A percentile compares a stretch with the other conserved stretches of the same genome.
phyloP scores from a whole-genome alignment of 2,113 vertebrate species.

The Microtus pennsylvanicus region DNA sequence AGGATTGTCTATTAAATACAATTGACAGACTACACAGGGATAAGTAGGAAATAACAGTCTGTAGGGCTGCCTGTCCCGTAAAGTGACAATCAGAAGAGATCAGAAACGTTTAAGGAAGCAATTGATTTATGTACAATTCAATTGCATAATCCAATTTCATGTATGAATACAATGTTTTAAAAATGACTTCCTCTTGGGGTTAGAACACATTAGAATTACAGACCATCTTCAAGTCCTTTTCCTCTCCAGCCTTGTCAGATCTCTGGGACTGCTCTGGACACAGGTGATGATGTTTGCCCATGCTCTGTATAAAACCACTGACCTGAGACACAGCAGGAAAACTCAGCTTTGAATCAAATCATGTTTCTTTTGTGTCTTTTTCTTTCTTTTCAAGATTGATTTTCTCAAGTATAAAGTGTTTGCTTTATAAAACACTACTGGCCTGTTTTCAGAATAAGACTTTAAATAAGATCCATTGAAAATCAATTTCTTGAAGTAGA shows the following conservation, averaged over 20 bases:
- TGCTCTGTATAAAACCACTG: slow-evolving; percentile 47
- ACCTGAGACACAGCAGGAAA: slow-evolving; percentile 44
- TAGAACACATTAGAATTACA: background rate
- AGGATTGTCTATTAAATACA: slow-evolving; percentile 34
- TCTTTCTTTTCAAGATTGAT: slow-evolving; percentile 60
- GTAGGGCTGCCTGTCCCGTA: background rate
- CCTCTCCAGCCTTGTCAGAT: background rate
- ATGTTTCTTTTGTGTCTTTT: slow-evolving; percentile 53
- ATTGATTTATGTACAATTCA: background rate
- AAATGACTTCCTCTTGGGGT: background rate
- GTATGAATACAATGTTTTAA: slow-evolving; percentile 30
- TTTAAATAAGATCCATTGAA: slow-evolving; percentile 59
- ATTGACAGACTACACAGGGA: slow-evolving; percentile 9
- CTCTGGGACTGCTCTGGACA: background rate
- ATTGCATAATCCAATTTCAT: slow-evolving; percentile 21
- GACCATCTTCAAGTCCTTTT: slow-evolving; percentile 10
- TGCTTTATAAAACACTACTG: slow-evolving; percentile 57
- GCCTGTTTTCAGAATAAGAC: background rate
- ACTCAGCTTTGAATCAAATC: slow-evolving; percentile 61
- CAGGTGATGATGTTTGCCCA: background rate
- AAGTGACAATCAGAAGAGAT: slow-evolving; percentile 19
- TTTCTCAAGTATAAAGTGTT: slow-evolving; percentile 26
- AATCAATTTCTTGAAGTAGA: slow-evolving; percentile 59
- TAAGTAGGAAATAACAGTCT: background rate
- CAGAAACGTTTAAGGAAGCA: background rate